phyloP scores from a whole-genome alignment of 2,113 vertebrate species.

The Tor tambroides region DNA sequence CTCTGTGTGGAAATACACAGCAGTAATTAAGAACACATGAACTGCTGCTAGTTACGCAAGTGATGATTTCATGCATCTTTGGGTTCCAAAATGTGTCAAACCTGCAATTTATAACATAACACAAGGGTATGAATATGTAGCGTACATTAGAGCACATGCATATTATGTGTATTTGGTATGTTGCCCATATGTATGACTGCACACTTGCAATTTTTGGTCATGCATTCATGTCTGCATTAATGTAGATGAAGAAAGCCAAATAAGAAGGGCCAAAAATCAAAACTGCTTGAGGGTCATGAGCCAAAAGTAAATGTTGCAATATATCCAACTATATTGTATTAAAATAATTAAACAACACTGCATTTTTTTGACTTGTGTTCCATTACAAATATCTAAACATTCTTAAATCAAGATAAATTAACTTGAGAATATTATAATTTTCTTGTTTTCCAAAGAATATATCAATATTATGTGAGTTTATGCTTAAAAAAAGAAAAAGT shows the following conservation, averaged over 20 bases:
- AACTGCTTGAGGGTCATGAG: too few species aligned
- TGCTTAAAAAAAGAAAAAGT: too few species aligned
- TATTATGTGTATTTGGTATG: neutral
- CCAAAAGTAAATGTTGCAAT: too few species aligned
- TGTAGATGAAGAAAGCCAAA: too few species aligned
- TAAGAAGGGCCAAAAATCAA: too few species aligned
- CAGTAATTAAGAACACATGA: neutral
- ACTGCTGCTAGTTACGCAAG: neutral
- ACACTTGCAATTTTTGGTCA: neutral
- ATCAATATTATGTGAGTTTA: neutral
- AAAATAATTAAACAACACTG: neutral
- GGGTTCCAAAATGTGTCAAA: conserved; percentile 13
- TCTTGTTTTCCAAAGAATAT: neutral
- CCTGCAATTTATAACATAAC: neutral
- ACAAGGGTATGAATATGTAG: neutral
- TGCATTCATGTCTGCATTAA: neutral
- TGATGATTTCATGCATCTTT: conserved; percentile 8
- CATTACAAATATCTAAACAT: neutral
- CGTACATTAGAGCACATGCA: neutral
- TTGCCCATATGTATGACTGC: neutral
- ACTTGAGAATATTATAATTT: neutral
- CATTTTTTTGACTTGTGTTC: neutral
- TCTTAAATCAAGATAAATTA: neutral
- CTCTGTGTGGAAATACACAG: conserved; percentile 13
- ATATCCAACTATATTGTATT: too few species aligned